A percentile compares a stretch with the other conserved stretches of the same genome.
Evolutionary conservation across 2,888 invertebrate genomes (phyloP).

Genomic region (Trichogramma dendrolimi): DNA sequence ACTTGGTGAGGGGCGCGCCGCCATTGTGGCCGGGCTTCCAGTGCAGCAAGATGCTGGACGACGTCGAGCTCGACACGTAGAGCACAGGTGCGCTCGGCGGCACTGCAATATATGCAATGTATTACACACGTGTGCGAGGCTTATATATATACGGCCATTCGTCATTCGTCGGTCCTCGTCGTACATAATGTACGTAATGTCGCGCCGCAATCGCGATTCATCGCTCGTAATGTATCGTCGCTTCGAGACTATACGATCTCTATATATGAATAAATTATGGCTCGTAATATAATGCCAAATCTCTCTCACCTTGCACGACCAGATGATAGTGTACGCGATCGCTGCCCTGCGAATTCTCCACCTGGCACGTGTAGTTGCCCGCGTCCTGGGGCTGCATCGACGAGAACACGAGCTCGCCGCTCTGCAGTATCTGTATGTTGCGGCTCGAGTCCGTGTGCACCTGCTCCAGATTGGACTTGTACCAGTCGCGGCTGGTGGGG

Average conservation of each 20-base stretch:
- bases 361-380: slow-evolving; percentile 70
- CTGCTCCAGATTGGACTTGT: slow-evolving; percentile 57
- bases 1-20: slow-evolving; percentile 66
- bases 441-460: slow-evolving; percentile 59
- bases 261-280: not conserved
- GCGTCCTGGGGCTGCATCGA: slow-evolving; percentile 63
- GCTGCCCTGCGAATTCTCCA: slow-evolving; percentile 66
- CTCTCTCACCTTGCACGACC: slow-evolving; percentile 59
- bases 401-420: slow-evolving; percentile 64
- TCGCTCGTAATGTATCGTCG: not conserved
- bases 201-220: not conserved
- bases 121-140: not conserved
- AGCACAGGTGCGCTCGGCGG: slow-evolving; percentile 71
- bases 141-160: not conserved
- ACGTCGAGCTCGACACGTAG: slow-evolving; percentile 72
- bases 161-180: not conserved
- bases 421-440: slow-evolving; percentile 62
- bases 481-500: slow-evolving; percentile 63
- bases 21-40: slow-evolving; percentile 72
- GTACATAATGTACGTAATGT: not conserved
- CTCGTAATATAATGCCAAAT: not conserved
- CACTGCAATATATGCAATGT: slow-evolving; percentile 51
- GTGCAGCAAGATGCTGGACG: slow-evolving; percentile 68
- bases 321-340: slow-evolving; percentile 64
- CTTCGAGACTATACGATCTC: not conserved